phyloP scores from a whole-genome alignment of 2,797 vertebrate genomes.

The Mormyrops boulengeri region DNA sequence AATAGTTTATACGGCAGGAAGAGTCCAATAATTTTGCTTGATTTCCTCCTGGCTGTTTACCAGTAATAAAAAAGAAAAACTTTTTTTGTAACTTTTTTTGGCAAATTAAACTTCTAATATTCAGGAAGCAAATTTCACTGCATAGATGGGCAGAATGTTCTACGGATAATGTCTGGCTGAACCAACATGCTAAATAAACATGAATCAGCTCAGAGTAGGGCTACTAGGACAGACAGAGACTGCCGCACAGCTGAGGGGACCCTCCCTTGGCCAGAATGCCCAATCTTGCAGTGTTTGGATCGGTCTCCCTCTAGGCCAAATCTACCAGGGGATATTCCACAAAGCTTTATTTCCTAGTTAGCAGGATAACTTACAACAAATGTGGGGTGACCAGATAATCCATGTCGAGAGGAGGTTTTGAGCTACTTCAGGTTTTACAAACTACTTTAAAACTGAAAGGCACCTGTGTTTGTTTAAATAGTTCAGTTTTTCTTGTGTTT shows the following conservation, averaged over 20 bases:
- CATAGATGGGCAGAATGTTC: background rate
- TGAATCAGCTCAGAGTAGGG: background rate
- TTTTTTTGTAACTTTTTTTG: background rate
- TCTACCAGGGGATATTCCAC: background rate
- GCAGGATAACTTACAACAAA: background rate
- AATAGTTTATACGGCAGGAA: background rate
- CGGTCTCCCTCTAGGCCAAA: background rate
- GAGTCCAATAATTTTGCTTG: background rate
- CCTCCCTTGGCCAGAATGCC: background rate
- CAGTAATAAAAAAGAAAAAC: background rate
- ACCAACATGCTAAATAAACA: background rate
- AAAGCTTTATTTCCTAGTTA: background rate
- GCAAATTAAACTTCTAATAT: background rate
- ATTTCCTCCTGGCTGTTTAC: background rate
- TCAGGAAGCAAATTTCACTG: background rate
- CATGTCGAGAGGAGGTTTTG: background rate
- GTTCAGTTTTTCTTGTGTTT: background rate
- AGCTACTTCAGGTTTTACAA: background rate
- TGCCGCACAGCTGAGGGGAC: background rate
- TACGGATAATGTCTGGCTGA: background rate
- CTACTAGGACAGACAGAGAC: background rate
- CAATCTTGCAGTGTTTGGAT: background rate
- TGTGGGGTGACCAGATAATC: background rate
- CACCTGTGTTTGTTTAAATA: background rate
- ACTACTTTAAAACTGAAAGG: background rate